Evolutionary conservation across 2,888 invertebrate genomes (phyloP).

Genomic region (Beris morrisii): DNA sequence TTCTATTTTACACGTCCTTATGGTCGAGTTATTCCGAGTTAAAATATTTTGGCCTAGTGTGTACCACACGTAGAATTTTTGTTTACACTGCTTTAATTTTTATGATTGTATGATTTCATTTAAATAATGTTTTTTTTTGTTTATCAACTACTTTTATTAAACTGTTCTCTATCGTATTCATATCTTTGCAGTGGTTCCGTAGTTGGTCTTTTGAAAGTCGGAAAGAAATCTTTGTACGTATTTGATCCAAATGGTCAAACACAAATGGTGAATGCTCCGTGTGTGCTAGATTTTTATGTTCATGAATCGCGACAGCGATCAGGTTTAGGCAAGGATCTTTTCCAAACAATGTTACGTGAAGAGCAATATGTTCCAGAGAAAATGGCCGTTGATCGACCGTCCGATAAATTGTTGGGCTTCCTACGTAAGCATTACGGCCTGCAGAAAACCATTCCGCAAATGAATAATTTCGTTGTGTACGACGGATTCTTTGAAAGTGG

Average conservation of each 20-base stretch:
- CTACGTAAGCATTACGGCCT: conserved; percentile 78
- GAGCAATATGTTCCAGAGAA: conserved; percentile 68
- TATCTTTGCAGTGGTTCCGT: conserved; percentile 63
- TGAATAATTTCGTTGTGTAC: conserved; percentile 86
- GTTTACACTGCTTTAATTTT: neutral
- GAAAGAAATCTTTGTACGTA: conserved; percentile 86
- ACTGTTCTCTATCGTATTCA: conserved; percentile 4
- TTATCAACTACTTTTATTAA: conserved; percentile 23
- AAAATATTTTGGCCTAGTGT: conserved; percentile 3
- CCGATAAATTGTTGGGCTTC: conserved; percentile 84
- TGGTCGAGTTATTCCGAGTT: conserved; percentile 7
- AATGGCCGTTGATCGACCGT: conserved; percentile 91
- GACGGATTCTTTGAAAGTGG: conserved; percentile 70
- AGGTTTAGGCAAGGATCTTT: conserved; percentile 82
- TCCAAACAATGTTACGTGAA: conserved; percentile 82
- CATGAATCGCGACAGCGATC: conserved; percentile 80
- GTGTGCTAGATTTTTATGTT: conserved; percentile 92
- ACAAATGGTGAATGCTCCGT: conserved; percentile 79
- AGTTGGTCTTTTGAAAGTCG: conserved; percentile 88
- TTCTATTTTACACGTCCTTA: neutral
- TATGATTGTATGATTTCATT: too few relatives aligned
- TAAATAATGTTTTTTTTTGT: too few relatives aligned
- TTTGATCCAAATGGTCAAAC: conserved; percentile 71
- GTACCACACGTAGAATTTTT: conserved; percentile 3
- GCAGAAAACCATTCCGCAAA: conserved; percentile 70